phyloP scores from a whole-genome alignment of 2,113 vertebrate genomes.

The Misgurnus mizolepis region DNA sequence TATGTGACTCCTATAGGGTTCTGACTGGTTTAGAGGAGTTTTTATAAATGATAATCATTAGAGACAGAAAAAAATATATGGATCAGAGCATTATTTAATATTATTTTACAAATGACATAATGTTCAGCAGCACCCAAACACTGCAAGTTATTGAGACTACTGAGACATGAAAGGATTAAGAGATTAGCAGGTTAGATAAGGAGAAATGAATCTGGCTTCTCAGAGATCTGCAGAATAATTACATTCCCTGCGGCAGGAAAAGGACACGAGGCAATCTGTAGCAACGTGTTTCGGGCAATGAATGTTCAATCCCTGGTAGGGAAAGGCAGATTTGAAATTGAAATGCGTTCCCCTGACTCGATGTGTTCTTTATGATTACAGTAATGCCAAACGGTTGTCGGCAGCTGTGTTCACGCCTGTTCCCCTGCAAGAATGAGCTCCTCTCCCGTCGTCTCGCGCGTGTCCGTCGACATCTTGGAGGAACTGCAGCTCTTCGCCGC shows the following conservation, averaged over 20 bases:
- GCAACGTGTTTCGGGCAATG: slow-evolving; percentile 12
- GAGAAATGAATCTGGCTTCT: background rate
- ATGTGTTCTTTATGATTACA: slow-evolving; percentile 48
- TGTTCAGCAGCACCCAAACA: background rate
- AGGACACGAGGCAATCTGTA: background rate
- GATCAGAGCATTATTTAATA: background rate
- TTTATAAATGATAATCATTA: background rate
- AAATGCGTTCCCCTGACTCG: slow-evolving; percentile 26
- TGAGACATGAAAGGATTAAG: background rate
- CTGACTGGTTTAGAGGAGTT: too few species aligned
- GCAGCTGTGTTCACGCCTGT: slow-evolving; percentile 25
- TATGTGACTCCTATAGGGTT: too few species aligned
- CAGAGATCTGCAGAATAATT: slow-evolving; percentile 46
- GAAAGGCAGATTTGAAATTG: background rate
- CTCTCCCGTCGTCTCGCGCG: slow-evolving; percentile 73
- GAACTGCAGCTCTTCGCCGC: slow-evolving; percentile 78
- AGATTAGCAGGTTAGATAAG: slow-evolving; percentile 19
- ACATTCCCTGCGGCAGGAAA: slow-evolving; percentile 36
- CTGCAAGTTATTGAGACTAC: background rate
- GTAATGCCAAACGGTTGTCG: slow-evolving; percentile 51
- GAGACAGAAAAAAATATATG: background rate
- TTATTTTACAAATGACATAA: background rate
- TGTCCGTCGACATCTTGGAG: slow-evolving; percentile 78
- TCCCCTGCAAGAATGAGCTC: slow-evolving; percentile 70
- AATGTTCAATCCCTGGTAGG: slow-evolving; percentile 22